Evolutionary conservation across 2,888 invertebrate genomes (phyloP), one percentile per base, ranked within the genome.

Genomic region (Muschampia plurimacula): DNA sequence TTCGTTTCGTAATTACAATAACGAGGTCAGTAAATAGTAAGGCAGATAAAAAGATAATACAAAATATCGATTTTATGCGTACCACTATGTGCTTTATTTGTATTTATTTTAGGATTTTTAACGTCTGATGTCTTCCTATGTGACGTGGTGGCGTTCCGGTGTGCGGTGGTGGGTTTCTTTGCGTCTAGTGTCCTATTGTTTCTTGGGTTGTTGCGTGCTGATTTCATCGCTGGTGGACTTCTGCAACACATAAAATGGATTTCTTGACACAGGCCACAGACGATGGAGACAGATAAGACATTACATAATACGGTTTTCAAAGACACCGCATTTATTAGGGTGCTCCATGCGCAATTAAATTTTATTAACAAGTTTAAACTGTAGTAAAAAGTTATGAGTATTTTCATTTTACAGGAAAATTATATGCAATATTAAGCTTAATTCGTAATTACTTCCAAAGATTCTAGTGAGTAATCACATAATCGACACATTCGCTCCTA

Each of bases 51-150:
- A 32, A 32, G 32, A 32, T 32, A 32, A 32, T 32, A 32, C 32
- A 32, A 32, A 32, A 32, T 36, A 36, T 36, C 36, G 36, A 49
- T 13, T 49, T 13, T 13, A 39, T 52, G 52, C 89, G 82, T 62
- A 93, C 93, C 92, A 83, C 92, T 93, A 75, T 92, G 91, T 75
- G 92, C 93, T 74, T 84, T 57, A 57, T 57, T 90, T 3, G 82
- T 79, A 52, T 86, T 84, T 69, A 85, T 77, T 76, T 87, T 91
- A 8, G 93, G 89, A 77, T 92, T 91, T 77, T 88, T 86, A 15
- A 86, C 85, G 78, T 93, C 94, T 0, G 90, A 89, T 0, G 89
- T 84, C 79, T 87, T 92, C 74, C 93, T 78, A 74, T 92, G 90
- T 39, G 93, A 91, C 22, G 92, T 87, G 76, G 92, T 88, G 28